A percentile compares a stretch with the other conserved stretches of the same genome.
Evolutionary conservation across 1,140 invertebrate species (phyloP).

Genomic region (Diuraphis noxia): DNA sequence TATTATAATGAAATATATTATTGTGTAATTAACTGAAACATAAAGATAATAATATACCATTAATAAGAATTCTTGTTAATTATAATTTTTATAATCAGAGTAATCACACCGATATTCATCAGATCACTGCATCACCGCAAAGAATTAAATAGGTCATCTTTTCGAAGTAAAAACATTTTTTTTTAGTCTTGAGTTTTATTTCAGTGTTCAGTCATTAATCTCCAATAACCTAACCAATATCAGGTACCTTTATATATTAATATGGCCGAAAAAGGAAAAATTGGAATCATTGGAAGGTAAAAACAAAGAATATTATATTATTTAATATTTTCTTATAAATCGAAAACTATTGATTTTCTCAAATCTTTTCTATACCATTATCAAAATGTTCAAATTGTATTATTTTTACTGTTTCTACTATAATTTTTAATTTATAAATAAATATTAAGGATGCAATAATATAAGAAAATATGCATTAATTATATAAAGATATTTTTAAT

Average conservation of each 20-base stretch:
- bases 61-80: neutral
- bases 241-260: neutral
- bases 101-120: neutral
- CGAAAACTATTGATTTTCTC: neutral
- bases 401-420: no score
- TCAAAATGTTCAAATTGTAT: no score
- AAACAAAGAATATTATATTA: neutral
- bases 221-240: neutral
- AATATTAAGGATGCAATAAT: no score
- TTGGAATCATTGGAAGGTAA: conserved; percentile 53
- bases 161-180: neutral
- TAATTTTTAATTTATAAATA: no score
- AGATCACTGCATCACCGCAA: neutral
- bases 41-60: neutral
- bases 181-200: neutral
- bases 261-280: conserved; percentile 48
- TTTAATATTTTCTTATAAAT: neutral
- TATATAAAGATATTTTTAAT: neutral
- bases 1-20: neutral
- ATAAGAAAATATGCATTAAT: no score
- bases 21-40: neutral
- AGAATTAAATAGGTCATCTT: neutral
- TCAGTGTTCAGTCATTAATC: neutral
- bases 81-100: neutral
- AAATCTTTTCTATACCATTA: no score